These are phyloP conservation scores for Oryctolagus cuniculus DNA, from an alignment of 2,113 vertebrate species.

Conservation along the genomic window DNA sequence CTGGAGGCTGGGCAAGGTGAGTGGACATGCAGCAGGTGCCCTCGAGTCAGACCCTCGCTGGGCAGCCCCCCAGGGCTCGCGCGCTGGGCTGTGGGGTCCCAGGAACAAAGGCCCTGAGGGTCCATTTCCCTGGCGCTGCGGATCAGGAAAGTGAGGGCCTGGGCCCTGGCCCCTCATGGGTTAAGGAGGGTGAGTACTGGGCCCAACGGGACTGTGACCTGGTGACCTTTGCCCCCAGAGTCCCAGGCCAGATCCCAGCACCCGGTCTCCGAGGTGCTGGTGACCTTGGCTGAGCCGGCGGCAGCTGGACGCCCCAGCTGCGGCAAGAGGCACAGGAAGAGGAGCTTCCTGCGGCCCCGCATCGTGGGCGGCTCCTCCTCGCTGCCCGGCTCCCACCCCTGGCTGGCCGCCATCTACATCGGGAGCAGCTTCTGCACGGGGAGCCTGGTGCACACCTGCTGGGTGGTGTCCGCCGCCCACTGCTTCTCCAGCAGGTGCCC, in stretches of 20 bases:
- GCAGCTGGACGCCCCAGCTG: constrained; percentile 82
- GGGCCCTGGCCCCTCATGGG: neutral
- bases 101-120: neutral
- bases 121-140: neutral
- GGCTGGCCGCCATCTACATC: constrained; percentile 95
- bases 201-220: neutral
- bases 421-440: constrained; percentile 93
- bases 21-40: neutral
- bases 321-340: constrained; percentile 93
- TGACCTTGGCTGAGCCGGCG: neutral
- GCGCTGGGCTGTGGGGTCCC: neutral
- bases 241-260: constrained; percentile 16
- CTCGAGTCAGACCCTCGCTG: neutral
- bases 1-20: neutral
- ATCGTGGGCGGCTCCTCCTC: constrained; percentile 92
- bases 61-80: neutral
- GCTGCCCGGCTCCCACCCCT: constrained; percentile 94
- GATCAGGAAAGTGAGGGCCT: neutral
- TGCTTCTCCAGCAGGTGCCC: constrained; percentile 95
- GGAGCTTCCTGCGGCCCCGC: constrained; percentile 88
- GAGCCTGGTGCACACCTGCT: constrained; percentile 94
- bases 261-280: neutral
- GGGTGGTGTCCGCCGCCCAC: constrained; percentile 96
- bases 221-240: constrained; percentile 29
- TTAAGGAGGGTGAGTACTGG: neutral